Evolutionary conservation across 2,113 vertebrate species (phyloP).

Genomic region (Talpa occidentalis): DNA sequence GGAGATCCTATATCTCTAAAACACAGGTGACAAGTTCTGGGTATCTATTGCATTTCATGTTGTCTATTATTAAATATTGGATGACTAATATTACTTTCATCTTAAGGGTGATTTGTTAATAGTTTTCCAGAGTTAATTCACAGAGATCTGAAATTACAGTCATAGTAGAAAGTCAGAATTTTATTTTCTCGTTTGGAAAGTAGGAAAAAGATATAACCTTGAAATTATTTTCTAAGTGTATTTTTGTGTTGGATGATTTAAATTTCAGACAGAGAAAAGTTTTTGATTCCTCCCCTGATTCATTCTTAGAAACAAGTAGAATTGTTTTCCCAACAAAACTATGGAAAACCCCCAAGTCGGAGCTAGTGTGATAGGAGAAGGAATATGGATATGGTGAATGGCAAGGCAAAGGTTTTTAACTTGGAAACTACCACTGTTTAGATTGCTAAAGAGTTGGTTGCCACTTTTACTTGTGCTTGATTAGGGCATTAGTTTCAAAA

Average conservation of each 20-base stretch:
- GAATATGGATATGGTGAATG: background rate
- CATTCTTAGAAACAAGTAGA: background rate
- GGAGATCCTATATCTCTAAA: too few species aligned
- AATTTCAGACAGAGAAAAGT: background rate
- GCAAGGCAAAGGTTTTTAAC: background rate
- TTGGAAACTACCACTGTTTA: background rate
- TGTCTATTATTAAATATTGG: constrained; percentile 31
- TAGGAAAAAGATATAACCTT: background rate
- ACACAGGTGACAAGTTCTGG: background rate
- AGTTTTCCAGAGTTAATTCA: background rate
- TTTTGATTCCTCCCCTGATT: background rate
- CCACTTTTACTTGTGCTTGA: background rate
- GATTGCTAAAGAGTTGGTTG: background rate
- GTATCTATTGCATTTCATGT: background rate
- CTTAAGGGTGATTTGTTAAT: constrained; percentile 10
- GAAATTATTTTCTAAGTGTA: background rate
- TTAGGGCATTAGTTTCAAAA: background rate
- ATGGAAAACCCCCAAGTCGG: background rate
- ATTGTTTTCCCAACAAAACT: background rate
- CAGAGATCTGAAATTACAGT: constrained; percentile 22
- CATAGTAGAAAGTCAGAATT: constrained; percentile 26
- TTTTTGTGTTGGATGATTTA: background rate
- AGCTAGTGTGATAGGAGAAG: background rate
- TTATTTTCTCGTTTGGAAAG: constrained; percentile 47
- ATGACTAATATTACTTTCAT: constrained; percentile 23